Conservation (phyloP, 2,888 invertebrate species). For the Platycheirus rosarum region DNA sequence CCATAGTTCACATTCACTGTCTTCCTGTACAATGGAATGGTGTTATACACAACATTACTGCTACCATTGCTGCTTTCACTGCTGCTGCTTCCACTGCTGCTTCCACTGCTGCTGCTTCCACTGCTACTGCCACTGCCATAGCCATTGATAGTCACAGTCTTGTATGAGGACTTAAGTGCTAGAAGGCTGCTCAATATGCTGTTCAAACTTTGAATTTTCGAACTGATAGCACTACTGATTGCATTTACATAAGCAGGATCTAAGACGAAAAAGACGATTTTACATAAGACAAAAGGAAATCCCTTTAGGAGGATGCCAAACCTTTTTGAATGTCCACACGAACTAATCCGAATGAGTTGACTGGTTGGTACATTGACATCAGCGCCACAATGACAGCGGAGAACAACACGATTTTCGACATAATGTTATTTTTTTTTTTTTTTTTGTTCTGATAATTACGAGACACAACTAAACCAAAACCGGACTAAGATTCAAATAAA, state of each 20-base stretch:
- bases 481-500: slow-evolving; percentile 59
- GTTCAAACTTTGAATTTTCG: slow-evolving; percentile 48
- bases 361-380: slow-evolving; percentile 46
- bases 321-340: slow-evolving; percentile 61
- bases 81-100: background rate
- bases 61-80: background rate
- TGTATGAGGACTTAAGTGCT: slow-evolving; percentile 25
- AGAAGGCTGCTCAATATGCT: slow-evolving; percentile 52
- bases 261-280: background rate
- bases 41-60: background rate
- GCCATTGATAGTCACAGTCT: background rate
- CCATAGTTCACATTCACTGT: slow-evolving; percentile 34
- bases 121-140: background rate
- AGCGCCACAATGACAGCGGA: slow-evolving; percentile 40
- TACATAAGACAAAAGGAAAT: background rate
- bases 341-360: slow-evolving; percentile 50
- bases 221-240: slow-evolving; percentile 37
- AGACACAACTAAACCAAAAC: slow-evolving; percentile 51
- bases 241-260: slow-evolving; percentile 42
- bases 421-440: slow-evolving; percentile 20
- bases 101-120: background rate
- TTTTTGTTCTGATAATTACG: background rate
- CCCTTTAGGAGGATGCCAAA: slow-evolving; percentile 1
- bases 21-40: slow-evolving; percentile 39
- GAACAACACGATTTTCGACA: slow-evolving; percentile 52